Evolutionary conservation across 2,113 vertebrate species (phyloP), one percentile per base, ranked within the genome.

Genomic region (Mustela lutreola): DNA sequence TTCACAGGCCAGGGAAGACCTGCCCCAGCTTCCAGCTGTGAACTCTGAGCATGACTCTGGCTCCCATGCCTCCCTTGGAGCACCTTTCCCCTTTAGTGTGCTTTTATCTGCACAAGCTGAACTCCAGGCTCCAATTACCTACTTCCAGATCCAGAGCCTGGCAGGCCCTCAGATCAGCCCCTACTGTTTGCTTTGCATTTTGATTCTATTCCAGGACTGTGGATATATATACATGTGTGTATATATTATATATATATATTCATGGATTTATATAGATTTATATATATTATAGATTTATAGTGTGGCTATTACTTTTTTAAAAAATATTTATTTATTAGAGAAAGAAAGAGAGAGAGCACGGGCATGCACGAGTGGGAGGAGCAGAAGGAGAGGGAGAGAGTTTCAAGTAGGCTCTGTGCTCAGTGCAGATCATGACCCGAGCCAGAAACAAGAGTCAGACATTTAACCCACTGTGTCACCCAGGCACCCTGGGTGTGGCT

Each of bases 21-120:
- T 70, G 31, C 5, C 7, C 39, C 53, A 75, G 53, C 36, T 45
- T 76, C 50, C 21, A 33, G 42, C 5, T 39, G 12, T 26, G 42
- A 76, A 21, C 10, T 63, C 21, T 73, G 45, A 60, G 22, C 31
- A 2, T 2, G 33, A 33, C 60, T 78, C 24, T 26, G 24, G 39
- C 39, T 75, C 16, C 24, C 28, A 1, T 1, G 19, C n/a, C 58
- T 67, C 22, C 45, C 1, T 0, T 0, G 21, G 75, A 50, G 53
- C 2, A 50, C 58, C 14, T 31, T 56, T 18, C 24, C 26, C n/a
- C 16, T 11, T 33, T 3, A 31, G 18, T 8, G 31, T 24, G 26
- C 65, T 24, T 75, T 58, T 36, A 50, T 24, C 82, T 36, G 24
- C 21, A 81, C 48, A 89, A 95, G 67, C 45, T 45, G 65, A 0